phyloP scores from a whole-genome alignment of 1,140 invertebrate genomes.

The Globodera ellingtonae region DNA sequence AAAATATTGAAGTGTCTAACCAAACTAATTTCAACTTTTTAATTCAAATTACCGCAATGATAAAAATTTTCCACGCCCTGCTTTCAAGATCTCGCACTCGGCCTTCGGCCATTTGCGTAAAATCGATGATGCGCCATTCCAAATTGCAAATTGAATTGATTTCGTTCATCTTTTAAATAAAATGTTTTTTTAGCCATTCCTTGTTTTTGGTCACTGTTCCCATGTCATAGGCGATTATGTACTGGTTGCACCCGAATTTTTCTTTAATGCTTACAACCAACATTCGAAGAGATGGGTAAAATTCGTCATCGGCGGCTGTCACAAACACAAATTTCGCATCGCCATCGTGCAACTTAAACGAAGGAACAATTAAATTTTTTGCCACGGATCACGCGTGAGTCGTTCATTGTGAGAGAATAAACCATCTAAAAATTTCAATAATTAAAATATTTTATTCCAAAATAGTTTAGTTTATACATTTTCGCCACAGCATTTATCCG shows the following conservation, averaged over 20 bases:
- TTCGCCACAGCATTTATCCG: no score
- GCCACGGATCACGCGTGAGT: neutral
- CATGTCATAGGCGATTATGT: slow-evolving; percentile 31
- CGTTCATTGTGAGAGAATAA: neutral
- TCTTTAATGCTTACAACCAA: neutral
- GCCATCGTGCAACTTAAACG: neutral
- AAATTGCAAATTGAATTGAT: slow-evolving; percentile 25
- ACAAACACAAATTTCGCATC: slow-evolving; percentile 7
- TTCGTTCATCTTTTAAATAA: slow-evolving; percentile 22
- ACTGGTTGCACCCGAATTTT: neutral
- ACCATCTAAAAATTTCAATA: neutral
- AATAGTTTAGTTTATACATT: no score
- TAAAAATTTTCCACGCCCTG: slow-evolving; percentile 39
- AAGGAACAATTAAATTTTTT: neutral
- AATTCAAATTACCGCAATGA: neutral
- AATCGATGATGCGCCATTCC: slow-evolving; percentile 36
- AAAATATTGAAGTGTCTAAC: no score
- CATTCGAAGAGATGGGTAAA: neutral
- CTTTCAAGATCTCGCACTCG: slow-evolving; percentile 25
- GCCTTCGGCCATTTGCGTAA: slow-evolving; percentile 21
- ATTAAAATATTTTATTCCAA: no score
- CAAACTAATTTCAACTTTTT: no score
- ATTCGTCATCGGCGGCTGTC: neutral
- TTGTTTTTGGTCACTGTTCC: neutral
- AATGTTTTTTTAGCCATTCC: no score